Evolutionary conservation across 2,888 invertebrate genomes (phyloP).

Genomic region (Tenthredo notha): DNA sequence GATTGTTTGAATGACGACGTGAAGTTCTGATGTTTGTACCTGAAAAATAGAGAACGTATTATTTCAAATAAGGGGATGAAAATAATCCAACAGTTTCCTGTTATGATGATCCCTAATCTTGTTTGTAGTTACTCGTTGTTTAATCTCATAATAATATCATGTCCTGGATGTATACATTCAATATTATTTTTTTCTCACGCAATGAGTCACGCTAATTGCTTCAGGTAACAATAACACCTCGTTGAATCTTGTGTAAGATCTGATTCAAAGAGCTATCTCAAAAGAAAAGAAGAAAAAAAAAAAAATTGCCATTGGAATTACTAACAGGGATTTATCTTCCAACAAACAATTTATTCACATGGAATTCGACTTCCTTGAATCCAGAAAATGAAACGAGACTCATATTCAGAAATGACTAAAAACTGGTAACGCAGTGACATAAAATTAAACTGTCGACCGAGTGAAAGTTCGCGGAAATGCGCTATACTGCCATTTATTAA

Average conservation of each 20-base stretch:
- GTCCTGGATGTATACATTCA: not conserved
- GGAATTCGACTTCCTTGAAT: not conserved
- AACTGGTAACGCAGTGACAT: not conserved
- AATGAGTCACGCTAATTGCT: conserved; percentile 33
- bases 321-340: not conserved
- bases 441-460: not conserved
- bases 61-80: not conserved
- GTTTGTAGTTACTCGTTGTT: not conserved
- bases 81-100: not conserved
- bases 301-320: not conserved
- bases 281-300: not conserved
- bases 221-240: conserved; percentile 3
- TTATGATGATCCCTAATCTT: not conserved
- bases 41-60: conserved; percentile 37
- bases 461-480: conserved; percentile 2
- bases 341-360: not conserved
- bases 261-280: not conserved
- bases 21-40: conserved; percentile 67
- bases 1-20: conserved; percentile 66
- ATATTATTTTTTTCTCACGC: conserved; percentile 29
- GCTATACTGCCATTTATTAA: not conserved
- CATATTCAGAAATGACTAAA: not conserved
- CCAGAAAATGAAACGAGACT: not conserved
- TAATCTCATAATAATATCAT: not conserved
- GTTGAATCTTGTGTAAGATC: conserved; percentile 24